These are phyloP conservation scores for Diploscapter pachys DNA, from an alignment of 1,140 invertebrate genomes.

Conservation along the genomic window DNA sequence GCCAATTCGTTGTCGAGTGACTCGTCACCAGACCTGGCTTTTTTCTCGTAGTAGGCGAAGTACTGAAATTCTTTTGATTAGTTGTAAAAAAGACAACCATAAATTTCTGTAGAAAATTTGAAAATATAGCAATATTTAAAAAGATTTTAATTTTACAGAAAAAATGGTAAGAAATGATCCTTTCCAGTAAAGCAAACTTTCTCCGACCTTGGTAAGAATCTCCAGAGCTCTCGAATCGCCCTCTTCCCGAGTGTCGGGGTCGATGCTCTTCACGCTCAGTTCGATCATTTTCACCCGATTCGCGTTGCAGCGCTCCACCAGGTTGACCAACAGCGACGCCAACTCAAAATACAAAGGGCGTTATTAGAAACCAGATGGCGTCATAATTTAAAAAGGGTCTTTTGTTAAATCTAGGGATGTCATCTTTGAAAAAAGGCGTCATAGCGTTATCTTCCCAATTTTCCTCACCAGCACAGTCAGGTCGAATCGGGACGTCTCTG, in stretches of 20 bases:
- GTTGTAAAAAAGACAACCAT: conserved; percentile 6
- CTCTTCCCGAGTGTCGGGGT: conserved; percentile 9
- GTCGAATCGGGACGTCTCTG: conserved; percentile 27
- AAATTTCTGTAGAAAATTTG: conserved; percentile 1
- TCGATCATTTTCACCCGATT: conserved; percentile 33
- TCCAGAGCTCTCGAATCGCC: conserved; percentile 11
- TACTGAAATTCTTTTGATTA: conserved; percentile 3
- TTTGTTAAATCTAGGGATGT: too few relatives aligned
- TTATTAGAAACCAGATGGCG: neutral
- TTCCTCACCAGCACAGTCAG: conserved; percentile 29
- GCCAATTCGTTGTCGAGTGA: conserved; percentile 35
- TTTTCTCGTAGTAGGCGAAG: conserved; percentile 33
- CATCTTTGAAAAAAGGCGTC: too few relatives aligned
- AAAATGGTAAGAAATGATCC: too few relatives aligned
- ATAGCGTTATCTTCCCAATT: too few relatives aligned
- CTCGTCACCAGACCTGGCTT: conserved; percentile 28
- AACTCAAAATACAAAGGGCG: conserved; percentile 17
- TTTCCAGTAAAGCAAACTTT: neutral
- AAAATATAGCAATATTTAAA: conserved; percentile 7
- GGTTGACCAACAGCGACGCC: conserved; percentile 27
- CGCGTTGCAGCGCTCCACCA: conserved; percentile 36
- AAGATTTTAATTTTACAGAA: neutral
- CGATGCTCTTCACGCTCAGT: neutral
- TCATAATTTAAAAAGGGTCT: too few relatives aligned
- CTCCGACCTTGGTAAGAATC: conserved; percentile 25